Percentiles rank a stretch among this genome's conserved stretches.
Conservation (phyloP, 1,140 invertebrate genomes). For the Limonius californicus region DNA sequence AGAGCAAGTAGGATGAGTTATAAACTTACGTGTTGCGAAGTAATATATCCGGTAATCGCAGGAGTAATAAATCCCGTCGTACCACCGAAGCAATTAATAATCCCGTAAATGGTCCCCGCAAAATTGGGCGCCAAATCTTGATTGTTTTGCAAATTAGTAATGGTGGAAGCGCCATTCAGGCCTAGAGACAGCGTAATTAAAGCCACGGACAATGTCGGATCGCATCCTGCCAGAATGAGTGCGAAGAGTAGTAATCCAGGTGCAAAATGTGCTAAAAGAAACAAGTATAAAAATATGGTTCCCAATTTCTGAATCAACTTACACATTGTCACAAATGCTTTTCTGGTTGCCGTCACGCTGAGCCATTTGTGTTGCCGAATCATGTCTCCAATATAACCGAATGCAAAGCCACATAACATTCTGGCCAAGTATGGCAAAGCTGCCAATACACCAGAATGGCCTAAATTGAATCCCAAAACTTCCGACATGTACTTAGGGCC, state of each 20-base stretch:
- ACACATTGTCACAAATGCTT: slow-evolving; percentile 68
- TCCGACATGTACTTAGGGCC: slow-evolving; percentile 78
- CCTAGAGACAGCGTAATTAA: slow-evolving; percentile 72
- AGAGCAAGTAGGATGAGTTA: background rate
- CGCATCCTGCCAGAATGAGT: slow-evolving; percentile 64
- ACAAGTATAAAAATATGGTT: background rate
- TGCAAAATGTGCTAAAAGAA: slow-evolving; percentile 61
- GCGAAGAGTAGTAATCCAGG: slow-evolving; percentile 63
- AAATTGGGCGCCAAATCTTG: slow-evolving; percentile 80
- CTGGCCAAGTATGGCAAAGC: slow-evolving; percentile 65
- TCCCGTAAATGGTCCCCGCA: slow-evolving; percentile 71
- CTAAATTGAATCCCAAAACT: slow-evolving; percentile 79
- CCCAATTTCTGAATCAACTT: slow-evolving; percentile 41
- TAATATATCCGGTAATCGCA: slow-evolving; percentile 64
- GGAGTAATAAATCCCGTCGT: slow-evolving; percentile 72
- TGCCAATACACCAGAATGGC: slow-evolving; percentile 66
- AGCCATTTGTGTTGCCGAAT: slow-evolving; percentile 56
- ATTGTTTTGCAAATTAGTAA: slow-evolving; percentile 80
- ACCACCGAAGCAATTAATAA: slow-evolving; percentile 69
- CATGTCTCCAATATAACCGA: slow-evolving; percentile 63
- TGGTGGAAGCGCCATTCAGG: slow-evolving; percentile 77
- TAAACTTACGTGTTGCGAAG: slow-evolving; percentile 57
- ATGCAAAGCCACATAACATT: slow-evolving; percentile 60
- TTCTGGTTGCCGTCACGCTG: slow-evolving; percentile 60
- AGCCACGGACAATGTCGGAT: slow-evolving; percentile 57